Evolutionary conservation across 2,113 vertebrate genomes (phyloP).

Genomic region (Macrotis lagotis): DNA sequence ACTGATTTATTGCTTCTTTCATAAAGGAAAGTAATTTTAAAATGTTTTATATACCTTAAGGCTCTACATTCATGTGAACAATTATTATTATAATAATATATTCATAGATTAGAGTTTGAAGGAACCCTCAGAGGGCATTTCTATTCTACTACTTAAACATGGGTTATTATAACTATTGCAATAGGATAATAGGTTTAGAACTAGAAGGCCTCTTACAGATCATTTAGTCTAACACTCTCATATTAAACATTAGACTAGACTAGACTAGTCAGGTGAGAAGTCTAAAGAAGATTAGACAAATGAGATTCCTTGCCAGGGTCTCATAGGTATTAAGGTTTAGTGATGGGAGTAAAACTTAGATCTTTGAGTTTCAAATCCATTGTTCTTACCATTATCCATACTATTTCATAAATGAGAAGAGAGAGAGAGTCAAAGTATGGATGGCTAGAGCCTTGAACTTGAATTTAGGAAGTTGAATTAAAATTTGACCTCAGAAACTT

Average conservation of each 20-base stretch:
- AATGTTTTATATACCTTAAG: not conserved
- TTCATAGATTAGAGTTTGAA: not conserved
- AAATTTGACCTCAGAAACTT: not conserved
- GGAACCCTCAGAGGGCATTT: not conserved
- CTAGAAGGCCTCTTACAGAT: not conserved
- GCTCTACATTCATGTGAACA: not conserved
- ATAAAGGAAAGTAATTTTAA: not conserved
- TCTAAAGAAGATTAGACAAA: not conserved
- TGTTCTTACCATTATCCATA: not conserved
- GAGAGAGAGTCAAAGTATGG: not conserved
- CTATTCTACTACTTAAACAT: not conserved
- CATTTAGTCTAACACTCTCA: not conserved
- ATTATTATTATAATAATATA: not conserved
- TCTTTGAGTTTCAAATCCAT: not conserved
- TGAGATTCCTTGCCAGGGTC: not conserved
- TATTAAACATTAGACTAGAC: not conserved
- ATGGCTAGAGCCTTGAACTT: not conserved
- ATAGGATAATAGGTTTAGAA: not conserved
- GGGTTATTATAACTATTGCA: not conserved
- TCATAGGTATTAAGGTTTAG: not conserved
- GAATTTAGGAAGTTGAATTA: not conserved
- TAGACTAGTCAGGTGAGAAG: no score
- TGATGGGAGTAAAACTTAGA: not conserved
- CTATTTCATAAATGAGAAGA: not conserved
- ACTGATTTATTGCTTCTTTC: not conserved